phyloP scores from a whole-genome alignment of 2,797 vertebrate species.

The Phrynocephalus vlangalii region DNA sequence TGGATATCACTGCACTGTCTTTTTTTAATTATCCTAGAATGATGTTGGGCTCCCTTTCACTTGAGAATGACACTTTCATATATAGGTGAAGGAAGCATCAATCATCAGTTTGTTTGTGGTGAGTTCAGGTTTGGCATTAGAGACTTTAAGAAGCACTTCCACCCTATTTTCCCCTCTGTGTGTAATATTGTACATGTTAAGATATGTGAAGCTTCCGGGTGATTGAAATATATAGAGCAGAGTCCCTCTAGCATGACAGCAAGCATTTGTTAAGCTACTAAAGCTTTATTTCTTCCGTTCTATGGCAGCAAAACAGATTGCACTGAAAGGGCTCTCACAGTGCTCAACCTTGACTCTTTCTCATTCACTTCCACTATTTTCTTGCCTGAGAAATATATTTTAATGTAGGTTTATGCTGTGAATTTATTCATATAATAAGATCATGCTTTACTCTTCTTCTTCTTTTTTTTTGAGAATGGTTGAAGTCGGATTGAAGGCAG shows the following conservation, averaged over 20 bases:
- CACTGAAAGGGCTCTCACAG: constrained; percentile 13
- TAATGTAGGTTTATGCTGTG: constrained; percentile 66
- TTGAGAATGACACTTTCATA: constrained; percentile 42
- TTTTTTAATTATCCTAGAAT: background rate
- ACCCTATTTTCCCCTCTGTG: no score
- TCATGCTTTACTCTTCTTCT: constrained; percentile 56
- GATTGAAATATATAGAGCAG: constrained; percentile 14
- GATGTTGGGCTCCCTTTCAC: background rate
- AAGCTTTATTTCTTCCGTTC: constrained; percentile 7
- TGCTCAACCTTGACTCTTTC: constrained; percentile 47
- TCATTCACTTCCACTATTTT: constrained; percentile 48
- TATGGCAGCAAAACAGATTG: constrained; percentile 44
- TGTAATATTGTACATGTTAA: background rate
- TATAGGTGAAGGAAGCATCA: constrained; percentile 41
- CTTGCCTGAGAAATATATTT: constrained; percentile 61
- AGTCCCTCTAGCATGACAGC: constrained; percentile 20
- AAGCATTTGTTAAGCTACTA: constrained; percentile 20
- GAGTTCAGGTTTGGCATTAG: background rate
- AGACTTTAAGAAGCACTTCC: background rate
- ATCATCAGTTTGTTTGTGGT: background rate
- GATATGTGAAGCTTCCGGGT: constrained; percentile 1
- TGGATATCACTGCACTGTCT: background rate
- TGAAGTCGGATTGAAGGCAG: constrained; percentile 50
- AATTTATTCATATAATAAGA: constrained; percentile 68
- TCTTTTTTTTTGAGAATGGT: constrained; percentile 31